Conservation (phyloP, 64 coral and sea anemone species). For the Porites lutea region DNA sequence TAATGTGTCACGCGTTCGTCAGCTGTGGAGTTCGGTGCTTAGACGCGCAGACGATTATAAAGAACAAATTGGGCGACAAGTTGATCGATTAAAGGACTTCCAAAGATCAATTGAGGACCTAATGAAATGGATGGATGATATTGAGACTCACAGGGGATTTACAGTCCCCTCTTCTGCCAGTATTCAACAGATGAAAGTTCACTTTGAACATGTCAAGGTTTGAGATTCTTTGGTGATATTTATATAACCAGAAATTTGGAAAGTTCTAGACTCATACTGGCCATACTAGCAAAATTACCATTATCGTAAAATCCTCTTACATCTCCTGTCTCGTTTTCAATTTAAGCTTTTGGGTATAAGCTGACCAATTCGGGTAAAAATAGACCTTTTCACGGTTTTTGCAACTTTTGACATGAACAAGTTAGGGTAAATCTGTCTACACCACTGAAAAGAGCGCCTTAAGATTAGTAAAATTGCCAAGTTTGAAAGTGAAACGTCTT, state of each 20-base stretch:
- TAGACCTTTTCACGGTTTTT: no score
- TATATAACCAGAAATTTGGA: no score
- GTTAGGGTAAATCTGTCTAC: no score
- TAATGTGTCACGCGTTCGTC: constrained; percentile 23
- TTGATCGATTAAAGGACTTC: constrained; percentile 74
- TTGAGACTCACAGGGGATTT: constrained; percentile 85
- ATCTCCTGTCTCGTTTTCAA: no score
- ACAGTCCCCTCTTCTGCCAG: constrained; percentile 70
- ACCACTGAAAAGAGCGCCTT: no score
- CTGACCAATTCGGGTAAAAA: no score
- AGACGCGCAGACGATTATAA: constrained; percentile 79
- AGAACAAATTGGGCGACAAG: constrained; percentile 60
- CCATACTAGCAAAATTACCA: no score
- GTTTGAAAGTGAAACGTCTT: no score
- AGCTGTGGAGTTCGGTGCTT: constrained; percentile 71
- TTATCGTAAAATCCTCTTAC: no score
- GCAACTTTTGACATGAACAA: no score
- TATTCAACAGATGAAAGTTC: constrained; percentile 90
- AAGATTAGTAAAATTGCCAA: no score
- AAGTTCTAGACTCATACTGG: no score
- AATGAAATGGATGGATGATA: constrained; percentile 78
- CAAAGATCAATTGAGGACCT: constrained; percentile 62
- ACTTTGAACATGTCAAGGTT: constrained; percentile 99
- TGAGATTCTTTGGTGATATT: background rate
- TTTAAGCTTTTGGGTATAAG: background rate